These are phyloP conservation scores for Cromileptes altivelis DNA, from an alignment of 2,113 vertebrate species.

Conservation along the genomic window DNA sequence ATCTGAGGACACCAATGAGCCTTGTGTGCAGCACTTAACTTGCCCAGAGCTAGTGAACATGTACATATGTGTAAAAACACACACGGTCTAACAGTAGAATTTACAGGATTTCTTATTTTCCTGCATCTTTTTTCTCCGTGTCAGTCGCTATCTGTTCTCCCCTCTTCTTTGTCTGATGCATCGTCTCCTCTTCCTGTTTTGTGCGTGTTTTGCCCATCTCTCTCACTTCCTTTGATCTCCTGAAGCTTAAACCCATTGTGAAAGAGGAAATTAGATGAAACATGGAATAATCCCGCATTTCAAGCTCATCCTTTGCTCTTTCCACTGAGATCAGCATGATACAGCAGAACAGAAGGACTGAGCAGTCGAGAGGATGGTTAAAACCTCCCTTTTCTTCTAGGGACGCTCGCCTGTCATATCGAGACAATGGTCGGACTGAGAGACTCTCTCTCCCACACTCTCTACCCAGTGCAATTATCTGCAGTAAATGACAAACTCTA, in stretches of 20 bases:
- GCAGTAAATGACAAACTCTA: constrained; percentile 11
- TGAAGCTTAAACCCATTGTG: constrained; percentile 30
- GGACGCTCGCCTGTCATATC: constrained; percentile 31
- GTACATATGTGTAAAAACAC: background rate
- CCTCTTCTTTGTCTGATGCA: background rate
- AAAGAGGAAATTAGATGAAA: constrained; percentile 46
- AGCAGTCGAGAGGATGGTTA: constrained; percentile 23
- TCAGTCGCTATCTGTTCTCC: constrained; percentile 4
- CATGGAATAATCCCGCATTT: constrained; percentile 42
- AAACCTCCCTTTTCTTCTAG: constrained; percentile 35
- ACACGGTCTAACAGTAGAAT: background rate
- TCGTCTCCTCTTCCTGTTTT: constrained; percentile 19
- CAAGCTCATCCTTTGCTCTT: constrained; percentile 48
- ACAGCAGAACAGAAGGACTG: constrained; percentile 36
- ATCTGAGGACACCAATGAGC: constrained; percentile 17
- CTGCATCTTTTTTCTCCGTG: constrained; percentile 3
- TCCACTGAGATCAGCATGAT: constrained; percentile 50
- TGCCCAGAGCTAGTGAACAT: background rate
- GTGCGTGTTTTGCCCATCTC: constrained; percentile 11
- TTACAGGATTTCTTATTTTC: constrained; percentile 34
- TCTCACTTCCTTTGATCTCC: constrained; percentile 46
- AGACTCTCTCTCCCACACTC: background rate
- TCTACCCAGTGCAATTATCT: constrained; percentile 9
- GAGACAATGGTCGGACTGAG: constrained; percentile 41
- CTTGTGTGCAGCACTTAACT: background rate